phyloP scores from a whole-genome alignment of 2,888 invertebrate genomes.

The Endomychus coccineus region DNA sequence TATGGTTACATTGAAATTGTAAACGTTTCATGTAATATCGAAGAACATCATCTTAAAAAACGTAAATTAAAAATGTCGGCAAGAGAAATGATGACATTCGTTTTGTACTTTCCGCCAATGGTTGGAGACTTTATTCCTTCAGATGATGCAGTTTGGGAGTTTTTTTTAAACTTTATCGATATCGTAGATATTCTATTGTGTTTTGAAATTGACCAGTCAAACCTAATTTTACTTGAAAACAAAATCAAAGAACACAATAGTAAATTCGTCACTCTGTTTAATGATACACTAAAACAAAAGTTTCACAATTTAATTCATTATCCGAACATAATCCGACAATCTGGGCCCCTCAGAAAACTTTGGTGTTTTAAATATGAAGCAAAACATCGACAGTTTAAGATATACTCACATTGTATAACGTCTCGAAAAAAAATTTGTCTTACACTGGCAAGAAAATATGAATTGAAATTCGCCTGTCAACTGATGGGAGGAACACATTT shows the following conservation, averaged over 20 bases:
- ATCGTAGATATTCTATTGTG: slow-evolving; percentile 19
- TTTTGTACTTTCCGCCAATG: slow-evolving; percentile 27
- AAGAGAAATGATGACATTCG: too few species aligned
- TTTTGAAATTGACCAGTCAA: slow-evolving; percentile 14
- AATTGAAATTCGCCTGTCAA: slow-evolving; percentile 14
- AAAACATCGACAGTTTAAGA: slow-evolving; percentile 14
- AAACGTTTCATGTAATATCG: too few species aligned
- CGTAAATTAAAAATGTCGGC: too few species aligned
- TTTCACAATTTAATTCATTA: slow-evolving; percentile 24
- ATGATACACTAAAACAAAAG: slow-evolving; percentile 22
- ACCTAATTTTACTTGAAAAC: slow-evolving; percentile 12
- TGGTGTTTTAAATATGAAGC: slow-evolving; percentile 16
- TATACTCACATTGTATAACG: slow-evolving; percentile 15
- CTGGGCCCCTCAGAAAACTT: slow-evolving; percentile 14
- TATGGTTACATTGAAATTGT: too few species aligned
- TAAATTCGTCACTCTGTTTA: slow-evolving; percentile 15
- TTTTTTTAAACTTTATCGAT: slow-evolving; percentile 22
- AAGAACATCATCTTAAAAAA: too few species aligned
- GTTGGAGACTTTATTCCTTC: slow-evolving; percentile 22
- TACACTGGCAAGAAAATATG: slow-evolving; percentile 11
- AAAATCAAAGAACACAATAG: slow-evolving; percentile 17
- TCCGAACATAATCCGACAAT: slow-evolving; percentile 15
- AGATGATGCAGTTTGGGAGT: slow-evolving; percentile 23
- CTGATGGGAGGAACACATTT: too few species aligned
- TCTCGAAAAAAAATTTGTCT: slow-evolving; percentile 17